phyloP scores from a whole-genome alignment of 2,888 invertebrate genomes.

The Homarus gammarus region DNA sequence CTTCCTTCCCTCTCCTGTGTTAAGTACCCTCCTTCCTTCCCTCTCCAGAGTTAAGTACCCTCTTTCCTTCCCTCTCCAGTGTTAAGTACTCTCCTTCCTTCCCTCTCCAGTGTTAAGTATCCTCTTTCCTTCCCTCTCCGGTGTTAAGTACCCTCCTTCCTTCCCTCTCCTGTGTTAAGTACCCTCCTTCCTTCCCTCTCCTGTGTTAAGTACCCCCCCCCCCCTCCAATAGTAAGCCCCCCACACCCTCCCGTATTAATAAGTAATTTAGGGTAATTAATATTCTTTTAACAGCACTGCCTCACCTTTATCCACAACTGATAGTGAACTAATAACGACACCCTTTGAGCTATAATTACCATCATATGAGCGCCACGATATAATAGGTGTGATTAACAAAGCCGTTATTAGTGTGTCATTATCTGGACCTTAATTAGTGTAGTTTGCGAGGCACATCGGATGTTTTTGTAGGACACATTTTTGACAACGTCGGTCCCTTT shows the following conservation, averaged over 20 bases:
- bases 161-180: constrained; percentile 22
- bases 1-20: too few species aligned
- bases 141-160: neutral
- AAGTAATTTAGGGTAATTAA: neutral
- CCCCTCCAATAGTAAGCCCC: neutral
- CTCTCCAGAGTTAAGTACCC: too few species aligned
- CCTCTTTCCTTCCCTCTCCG: too few species aligned
- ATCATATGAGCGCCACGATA: neutral
- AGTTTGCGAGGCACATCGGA: neutral
- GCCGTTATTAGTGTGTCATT: neutral
- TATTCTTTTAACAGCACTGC: neutral
- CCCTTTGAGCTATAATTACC: constrained; percentile 9
- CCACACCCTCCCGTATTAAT: neutral
- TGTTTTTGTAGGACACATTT: neutral
- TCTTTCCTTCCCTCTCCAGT: too few species aligned
- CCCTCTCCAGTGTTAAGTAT: too few species aligned
- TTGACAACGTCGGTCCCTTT: neutral
- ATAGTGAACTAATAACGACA: neutral
- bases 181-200: constrained; percentile 12
- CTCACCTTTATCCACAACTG: neutral
- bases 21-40: too few species aligned
- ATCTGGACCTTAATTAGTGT: neutral
- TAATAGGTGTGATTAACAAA: constrained; percentile 2
- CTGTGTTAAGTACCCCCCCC: too few species aligned
- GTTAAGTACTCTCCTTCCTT: too few species aligned